Base-by-base conservation (phyloP, 2,888 invertebrate species). In the Lymantria dispar region DNA sequence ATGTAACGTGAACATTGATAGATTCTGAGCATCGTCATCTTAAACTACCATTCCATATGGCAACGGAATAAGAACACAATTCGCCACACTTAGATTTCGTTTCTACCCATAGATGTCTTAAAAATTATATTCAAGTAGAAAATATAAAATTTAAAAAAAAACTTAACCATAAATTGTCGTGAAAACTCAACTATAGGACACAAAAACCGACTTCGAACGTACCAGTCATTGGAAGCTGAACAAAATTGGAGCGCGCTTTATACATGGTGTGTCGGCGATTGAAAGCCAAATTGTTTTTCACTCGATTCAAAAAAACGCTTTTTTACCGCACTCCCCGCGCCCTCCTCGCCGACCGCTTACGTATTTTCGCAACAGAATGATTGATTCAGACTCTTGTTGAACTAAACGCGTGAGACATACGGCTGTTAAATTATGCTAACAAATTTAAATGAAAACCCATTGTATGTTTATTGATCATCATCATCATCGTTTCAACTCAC, bases 281-380 rank as follows among this genome's bases (percentile, higher is more conserved):
- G 61, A 64, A 72, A 69, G 56, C 74, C 60, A 74, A 77, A 76
- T 76, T 76, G 72, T 76, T 78, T 76, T 74, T 68, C 59, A 56
- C 52, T 43, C 63, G 50, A 62, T 58, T 62, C 62, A 60, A 64
- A 55, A 22, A 65, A 57, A 30, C 47, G 52, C 47, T 33, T 59
- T 61, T 22, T 62, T 47, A 15, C 33, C n/a, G 8, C 13, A 15
- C 2, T 50, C 29, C 14, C 43, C 40, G 13, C 62, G 63, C 54
- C 38, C 52, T 8, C 69, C 60, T 8, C 30, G 8, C 33, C 33
- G 33, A 8, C 33, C 10, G 33, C 33, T 33, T 33, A 8, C 33
- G 33, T 72, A 69, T 74, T 73, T 68, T 72, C 65, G 64, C 61
- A 58, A 54, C 53, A 58, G 66, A 66, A 74, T 80, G 80, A 80